phyloP scores from a whole-genome alignment of 37 sponge, comb jelly and placozoan genomes.

The Ephydatia muelleri region DNA sequence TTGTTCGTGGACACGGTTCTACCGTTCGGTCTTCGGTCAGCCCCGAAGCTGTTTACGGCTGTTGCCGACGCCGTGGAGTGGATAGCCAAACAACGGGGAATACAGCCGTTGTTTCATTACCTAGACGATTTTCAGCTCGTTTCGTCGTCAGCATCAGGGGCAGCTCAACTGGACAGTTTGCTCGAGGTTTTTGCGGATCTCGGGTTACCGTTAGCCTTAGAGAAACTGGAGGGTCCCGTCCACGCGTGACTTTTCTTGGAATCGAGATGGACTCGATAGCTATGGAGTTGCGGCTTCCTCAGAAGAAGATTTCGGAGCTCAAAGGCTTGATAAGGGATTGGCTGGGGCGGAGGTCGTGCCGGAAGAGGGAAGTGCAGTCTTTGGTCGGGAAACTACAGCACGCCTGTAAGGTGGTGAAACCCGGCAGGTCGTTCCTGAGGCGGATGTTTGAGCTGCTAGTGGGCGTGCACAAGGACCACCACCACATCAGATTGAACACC shows the following conservation, averaged over 20 bases:
- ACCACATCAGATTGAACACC: slow-evolving; percentile 1
- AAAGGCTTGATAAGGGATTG: no score
- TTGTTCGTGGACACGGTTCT: no score
- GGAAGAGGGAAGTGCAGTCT: no score
- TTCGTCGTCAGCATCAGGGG: neutral
- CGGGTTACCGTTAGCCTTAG: neutral
- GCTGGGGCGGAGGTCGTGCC: no score
- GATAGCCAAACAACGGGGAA: neutral
- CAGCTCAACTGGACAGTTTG: neutral
- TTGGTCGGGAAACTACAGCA: no score
- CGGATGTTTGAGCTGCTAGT: slow-evolving; percentile 29
- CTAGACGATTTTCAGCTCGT: slow-evolving; percentile 11
- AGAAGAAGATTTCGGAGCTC: neutral
- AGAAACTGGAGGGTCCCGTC: slow-evolving; percentile 6
- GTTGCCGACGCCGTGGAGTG: slow-evolving; percentile 10
- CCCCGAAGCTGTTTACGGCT: no score
- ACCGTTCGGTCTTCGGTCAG: no score
- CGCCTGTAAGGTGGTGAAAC: no score
- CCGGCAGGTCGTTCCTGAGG: no score
- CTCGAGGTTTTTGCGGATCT: neutral
- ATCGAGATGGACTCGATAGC: slow-evolving; percentile 10
- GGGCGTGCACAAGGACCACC: slow-evolving; percentile 17
- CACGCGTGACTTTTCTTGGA: neutral
- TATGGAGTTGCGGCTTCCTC: no score
- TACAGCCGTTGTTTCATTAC: slow-evolving; percentile 6